Evolutionary conservation across 1,140 invertebrate species (phyloP).

Genomic region (Dendroctonus valens): DNA sequence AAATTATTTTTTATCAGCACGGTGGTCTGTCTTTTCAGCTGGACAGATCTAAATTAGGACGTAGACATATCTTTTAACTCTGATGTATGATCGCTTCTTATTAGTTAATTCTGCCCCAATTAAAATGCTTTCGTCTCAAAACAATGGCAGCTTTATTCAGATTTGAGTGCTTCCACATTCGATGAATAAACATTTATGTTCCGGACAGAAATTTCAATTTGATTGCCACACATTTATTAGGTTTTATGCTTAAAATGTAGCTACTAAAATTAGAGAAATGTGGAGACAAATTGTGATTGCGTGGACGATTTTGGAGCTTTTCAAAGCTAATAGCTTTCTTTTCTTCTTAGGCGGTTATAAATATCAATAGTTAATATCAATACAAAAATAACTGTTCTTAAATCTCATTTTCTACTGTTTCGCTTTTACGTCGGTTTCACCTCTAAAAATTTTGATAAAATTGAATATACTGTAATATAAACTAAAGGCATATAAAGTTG

Average conservation of each 20-base stretch:
- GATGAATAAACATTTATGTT: neutral
- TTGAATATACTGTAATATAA: no score
- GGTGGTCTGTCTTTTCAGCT: neutral
- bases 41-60: slow-evolving; percentile 7
- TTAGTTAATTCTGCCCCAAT: neutral
- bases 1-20: slow-evolving; percentile 3
- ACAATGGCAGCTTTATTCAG: neutral
- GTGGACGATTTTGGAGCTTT: neutral
- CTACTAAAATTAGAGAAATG: neutral
- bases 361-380: slow-evolving; percentile 6
- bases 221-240: neutral
- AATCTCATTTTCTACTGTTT: neutral
- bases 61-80: neutral
- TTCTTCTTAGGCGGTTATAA: slow-evolving; percentile 1
- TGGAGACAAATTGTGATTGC: neutral
- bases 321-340: no score
- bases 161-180: neutral
- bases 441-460: no score
- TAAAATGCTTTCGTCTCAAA: neutral
- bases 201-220: neutral
- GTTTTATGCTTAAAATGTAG: neutral
- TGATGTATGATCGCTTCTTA: neutral
- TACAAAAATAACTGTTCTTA: neutral
- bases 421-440: neutral
- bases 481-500: no score